A percentile compares a stretch with the other conserved stretches of the same genome.
Evolutionary conservation across 2,888 invertebrate species (phyloP).

Genomic region (Agrotis ipsilon): DNA sequence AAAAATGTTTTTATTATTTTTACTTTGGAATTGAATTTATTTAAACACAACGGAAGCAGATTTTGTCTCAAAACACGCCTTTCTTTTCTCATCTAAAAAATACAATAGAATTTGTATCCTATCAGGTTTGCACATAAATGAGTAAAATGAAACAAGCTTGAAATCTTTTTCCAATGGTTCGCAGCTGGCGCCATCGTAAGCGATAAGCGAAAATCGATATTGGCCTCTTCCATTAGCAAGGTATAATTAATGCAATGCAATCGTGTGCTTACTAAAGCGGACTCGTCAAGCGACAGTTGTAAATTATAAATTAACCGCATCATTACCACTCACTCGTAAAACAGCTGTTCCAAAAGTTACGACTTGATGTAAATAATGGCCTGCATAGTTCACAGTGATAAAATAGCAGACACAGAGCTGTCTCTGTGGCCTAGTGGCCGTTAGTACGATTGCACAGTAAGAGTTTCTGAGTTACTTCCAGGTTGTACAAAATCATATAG

Average conservation of each 20-base stretch:
- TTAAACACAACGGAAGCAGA: neutral
- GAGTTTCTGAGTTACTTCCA: too few relatives aligned
- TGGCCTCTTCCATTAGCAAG: slow-evolving; percentile 79
- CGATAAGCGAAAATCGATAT: slow-evolving; percentile 86
- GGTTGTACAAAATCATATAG: too few relatives aligned
- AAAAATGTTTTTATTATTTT: too few relatives aligned
- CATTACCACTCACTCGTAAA: slow-evolving; percentile 35
- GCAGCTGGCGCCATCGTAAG: slow-evolving; percentile 79
- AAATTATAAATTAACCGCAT: slow-evolving; percentile 52
- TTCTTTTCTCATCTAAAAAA: slow-evolving; percentile 9
- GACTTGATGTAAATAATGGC: neutral
- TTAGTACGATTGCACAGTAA: too few relatives aligned
- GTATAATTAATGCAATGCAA: slow-evolving; percentile 83
- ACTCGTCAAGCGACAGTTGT: slow-evolving; percentile 45
- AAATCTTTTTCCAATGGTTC: slow-evolving; percentile 79
- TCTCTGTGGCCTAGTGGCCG: too few relatives aligned
- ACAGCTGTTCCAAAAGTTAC: slow-evolving; percentile 7
- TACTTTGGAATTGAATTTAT: neutral
- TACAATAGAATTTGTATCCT: slow-evolving; percentile 37
- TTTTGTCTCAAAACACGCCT: neutral
- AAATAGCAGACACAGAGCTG: neutral
- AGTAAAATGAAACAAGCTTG: slow-evolving; percentile 71
- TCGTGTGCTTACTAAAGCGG: slow-evolving; percentile 65
- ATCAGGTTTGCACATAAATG: slow-evolving; percentile 50
- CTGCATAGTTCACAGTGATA: neutral